Conservation (phyloP, 1,140 invertebrate species). For the Rhynchophorus ferrugineus region DNA sequence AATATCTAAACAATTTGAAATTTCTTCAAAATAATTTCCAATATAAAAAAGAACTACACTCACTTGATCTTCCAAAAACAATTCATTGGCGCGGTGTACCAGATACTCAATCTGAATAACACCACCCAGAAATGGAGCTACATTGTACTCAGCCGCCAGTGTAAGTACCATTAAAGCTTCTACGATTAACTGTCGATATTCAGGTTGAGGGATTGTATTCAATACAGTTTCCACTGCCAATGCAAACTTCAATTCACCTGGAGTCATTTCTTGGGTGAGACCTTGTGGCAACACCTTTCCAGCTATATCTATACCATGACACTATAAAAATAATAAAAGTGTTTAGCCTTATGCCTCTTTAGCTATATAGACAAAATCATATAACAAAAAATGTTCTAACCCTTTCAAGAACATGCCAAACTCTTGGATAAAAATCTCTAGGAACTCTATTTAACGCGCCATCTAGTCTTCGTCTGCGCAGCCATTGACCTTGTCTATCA, state of each 20-base stretch:
- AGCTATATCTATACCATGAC: constrained; percentile 85
- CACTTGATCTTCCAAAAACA: constrained; percentile 96
- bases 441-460: constrained; percentile 97
- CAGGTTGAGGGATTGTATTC: constrained; percentile 95
- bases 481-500: constrained; percentile 94
- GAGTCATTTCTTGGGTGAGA: constrained; percentile 96
- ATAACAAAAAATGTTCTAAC: constrained; percentile 43
- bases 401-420: constrained; percentile 86
- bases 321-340: constrained; percentile 47
- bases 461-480: constrained; percentile 85
- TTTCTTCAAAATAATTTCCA: no score
- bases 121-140: constrained; percentile 65
- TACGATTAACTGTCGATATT: constrained; percentile 95
- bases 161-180: constrained; percentile 96
- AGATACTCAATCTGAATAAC: constrained; percentile 88
- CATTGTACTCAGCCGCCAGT: constrained; percentile 80
- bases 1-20: no score
- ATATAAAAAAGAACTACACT: no score
- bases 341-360: neutral
- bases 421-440: constrained; percentile 88
- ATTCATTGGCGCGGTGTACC: constrained; percentile 87
- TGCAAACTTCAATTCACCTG: constrained; percentile 97
- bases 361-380: neutral
- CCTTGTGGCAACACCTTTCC: constrained; percentile 81
- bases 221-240: constrained; percentile 95